phyloP scores from a whole-genome alignment of 1,140 invertebrate genomes.

The Eufriesea mexicana region DNA sequence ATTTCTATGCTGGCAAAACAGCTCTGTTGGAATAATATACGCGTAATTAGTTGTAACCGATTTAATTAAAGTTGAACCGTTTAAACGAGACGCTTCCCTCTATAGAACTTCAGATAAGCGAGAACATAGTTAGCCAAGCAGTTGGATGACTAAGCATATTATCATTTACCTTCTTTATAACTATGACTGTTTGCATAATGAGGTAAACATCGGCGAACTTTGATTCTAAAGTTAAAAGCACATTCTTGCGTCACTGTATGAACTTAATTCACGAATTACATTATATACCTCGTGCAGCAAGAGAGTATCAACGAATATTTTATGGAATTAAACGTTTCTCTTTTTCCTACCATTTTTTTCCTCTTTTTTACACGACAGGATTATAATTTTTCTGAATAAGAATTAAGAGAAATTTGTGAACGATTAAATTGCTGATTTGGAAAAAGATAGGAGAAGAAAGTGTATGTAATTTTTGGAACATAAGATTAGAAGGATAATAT shows the following conservation, averaged over 20 bases:
- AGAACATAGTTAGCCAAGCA: not conserved
- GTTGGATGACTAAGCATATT: not conserved
- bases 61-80: constrained; percentile 55
- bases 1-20: not conserved
- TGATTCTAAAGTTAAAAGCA: not conserved
- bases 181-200: constrained; percentile 9
- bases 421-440: too few species aligned
- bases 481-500: too few species aligned
- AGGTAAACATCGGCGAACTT: not conserved
- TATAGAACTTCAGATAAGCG: constrained; percentile 8
- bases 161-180: constrained; percentile 2
- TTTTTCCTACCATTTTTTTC: too few species aligned
- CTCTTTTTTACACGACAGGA: too few species aligned
- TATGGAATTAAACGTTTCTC: too few species aligned
- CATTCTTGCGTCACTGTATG: not conserved
- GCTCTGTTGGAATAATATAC: constrained; percentile 33
- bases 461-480: too few species aligned
- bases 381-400: too few species aligned
- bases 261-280: too few species aligned
- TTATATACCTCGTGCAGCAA: too few species aligned
- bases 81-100: constrained; percentile 1
- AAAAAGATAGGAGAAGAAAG: too few species aligned
- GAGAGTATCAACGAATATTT: too few species aligned
- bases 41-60: constrained; percentile 32
- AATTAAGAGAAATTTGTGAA: too few species aligned